Conservation (phyloP, 2,113 vertebrate species). For the Romanogobio albipinnatus region DNA sequence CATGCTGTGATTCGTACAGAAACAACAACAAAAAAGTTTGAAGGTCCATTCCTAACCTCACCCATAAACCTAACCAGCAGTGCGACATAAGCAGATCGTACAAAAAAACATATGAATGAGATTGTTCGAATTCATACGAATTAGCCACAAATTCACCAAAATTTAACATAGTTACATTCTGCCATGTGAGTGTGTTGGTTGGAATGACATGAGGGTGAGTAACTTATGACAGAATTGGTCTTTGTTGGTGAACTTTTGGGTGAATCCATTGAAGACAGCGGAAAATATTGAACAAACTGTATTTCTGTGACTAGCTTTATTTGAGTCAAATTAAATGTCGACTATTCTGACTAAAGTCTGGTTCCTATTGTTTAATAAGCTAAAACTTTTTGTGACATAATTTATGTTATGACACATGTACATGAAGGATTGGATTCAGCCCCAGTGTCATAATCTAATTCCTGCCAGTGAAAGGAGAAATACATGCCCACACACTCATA, state of each 20-base stretch:
- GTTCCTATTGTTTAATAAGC: constrained; percentile 5
- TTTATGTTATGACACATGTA: constrained; percentile 3
- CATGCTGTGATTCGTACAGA: background rate
- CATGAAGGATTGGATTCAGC: constrained; percentile 21
- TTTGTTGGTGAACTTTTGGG: too few species aligned
- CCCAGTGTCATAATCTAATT: constrained; percentile 45
- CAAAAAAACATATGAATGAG: background rate
- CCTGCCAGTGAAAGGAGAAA: constrained; percentile 26
- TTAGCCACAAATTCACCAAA: background rate
- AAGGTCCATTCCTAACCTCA: background rate
- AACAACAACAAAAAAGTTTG: background rate
- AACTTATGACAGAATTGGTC: too few species aligned
- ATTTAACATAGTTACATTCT: too few species aligned
- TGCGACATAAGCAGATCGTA: background rate
- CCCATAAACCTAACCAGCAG: background rate
- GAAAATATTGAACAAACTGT: background rate
- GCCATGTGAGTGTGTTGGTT: too few species aligned
- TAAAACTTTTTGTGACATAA: constrained; percentile 3
- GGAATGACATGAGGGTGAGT: too few species aligned
- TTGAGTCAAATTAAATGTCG: background rate
- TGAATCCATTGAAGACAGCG: too few species aligned
- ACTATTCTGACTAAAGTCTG: background rate
- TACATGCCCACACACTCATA: constrained; percentile 42
- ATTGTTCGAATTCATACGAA: background rate
- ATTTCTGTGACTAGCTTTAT: background rate